Evolutionary conservation across 2,888 invertebrate genomes (phyloP).

Genomic region (Calameuta pallipes): DNA sequence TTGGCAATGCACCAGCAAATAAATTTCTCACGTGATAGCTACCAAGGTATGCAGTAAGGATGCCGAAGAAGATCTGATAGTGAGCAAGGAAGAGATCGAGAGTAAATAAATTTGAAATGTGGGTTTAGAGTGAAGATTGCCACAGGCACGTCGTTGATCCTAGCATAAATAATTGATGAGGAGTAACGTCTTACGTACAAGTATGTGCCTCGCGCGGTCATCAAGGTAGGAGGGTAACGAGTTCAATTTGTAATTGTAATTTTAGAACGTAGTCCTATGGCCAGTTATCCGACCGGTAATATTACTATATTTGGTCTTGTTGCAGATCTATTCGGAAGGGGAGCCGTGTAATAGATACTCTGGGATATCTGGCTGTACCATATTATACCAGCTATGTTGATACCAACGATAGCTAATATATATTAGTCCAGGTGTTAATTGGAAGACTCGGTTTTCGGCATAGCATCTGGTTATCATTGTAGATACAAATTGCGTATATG

Average conservation of each 20-base stretch:
- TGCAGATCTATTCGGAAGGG: slow-evolving; percentile 5
- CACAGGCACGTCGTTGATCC: slow-evolving; percentile 1
- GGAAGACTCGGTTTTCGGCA: neutral
- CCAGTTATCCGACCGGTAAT: slow-evolving; percentile 42
- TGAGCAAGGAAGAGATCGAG: neutral
- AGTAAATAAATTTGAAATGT: slow-evolving; percentile 1
- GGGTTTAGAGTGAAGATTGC: neutral
- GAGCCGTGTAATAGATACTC: neutral
- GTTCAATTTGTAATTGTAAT: slow-evolving; percentile 48
- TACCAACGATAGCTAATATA: neutral
- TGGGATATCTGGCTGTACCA: neutral
- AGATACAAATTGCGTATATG: neutral
- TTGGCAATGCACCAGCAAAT: neutral
- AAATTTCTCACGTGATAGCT: neutral
- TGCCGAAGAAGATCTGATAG: neutral
- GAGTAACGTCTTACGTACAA: neutral
- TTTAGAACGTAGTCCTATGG: slow-evolving; percentile 30
- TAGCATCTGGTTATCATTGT: neutral
- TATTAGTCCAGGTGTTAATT: neutral
- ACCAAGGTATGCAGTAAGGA: neutral
- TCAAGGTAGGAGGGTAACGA: slow-evolving; percentile 1
- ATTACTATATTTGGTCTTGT: slow-evolving; percentile 41
- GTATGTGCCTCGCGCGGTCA: neutral
- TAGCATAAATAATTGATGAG: slow-evolving; percentile 11
- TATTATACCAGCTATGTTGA: neutral